Base-by-base conservation (phyloP, 2,888 invertebrate species). In the Nemapogon koenigi region DNA sequence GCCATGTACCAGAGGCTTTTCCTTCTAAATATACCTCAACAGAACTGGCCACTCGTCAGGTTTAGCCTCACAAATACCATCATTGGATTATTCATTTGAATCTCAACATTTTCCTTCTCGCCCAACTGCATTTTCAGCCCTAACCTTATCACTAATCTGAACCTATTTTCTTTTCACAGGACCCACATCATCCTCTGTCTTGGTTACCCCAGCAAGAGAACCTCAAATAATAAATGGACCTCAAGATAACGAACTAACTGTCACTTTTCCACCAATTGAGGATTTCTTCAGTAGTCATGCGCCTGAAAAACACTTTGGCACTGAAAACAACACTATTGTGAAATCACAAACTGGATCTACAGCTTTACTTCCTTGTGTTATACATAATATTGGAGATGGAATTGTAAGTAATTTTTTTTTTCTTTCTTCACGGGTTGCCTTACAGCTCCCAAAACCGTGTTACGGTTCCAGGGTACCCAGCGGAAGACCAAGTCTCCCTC, bases 281-380 rank as follows among this genome's bases (percentile, higher is more conserved):
- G 73, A 75, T 35, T 48, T 76, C 10, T 83, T 75, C 55, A 68
- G 59, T 41, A 48, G 62, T 16, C 66, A 62, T 40, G 67, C 69
- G 7, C 80, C 86, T 39, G 88, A 89, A 56, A 88, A 90, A 71
- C 88, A 85, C 62, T 93, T 93, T 58, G 87, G 86, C 36, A 92
- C 92, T 3, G 89, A 89, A 56, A 93, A 93, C 62, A 90, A 89
- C 45, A 90, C 90, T 1, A 69, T 87, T 31, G 84, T 93, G 59
- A 88, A 88, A 45, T 90, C 92, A 50, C 92, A 93, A 72, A 90
- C 88, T 30, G 91, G 91, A 11, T 90, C 91, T 42, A 91, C 90
- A 0, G 91, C 92, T 3, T 81, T 90, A 41, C 81, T 93, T 45
- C 92, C 92, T 1, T 93, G 93, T 62, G 83, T 90, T 45, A 90